Percentiles rank a stretch among this genome's conserved stretches.
These are phyloP conservation scores for Pipra filicauda DNA, from an alignment of 2,113 vertebrate species.

Conservation along the genomic window DNA sequence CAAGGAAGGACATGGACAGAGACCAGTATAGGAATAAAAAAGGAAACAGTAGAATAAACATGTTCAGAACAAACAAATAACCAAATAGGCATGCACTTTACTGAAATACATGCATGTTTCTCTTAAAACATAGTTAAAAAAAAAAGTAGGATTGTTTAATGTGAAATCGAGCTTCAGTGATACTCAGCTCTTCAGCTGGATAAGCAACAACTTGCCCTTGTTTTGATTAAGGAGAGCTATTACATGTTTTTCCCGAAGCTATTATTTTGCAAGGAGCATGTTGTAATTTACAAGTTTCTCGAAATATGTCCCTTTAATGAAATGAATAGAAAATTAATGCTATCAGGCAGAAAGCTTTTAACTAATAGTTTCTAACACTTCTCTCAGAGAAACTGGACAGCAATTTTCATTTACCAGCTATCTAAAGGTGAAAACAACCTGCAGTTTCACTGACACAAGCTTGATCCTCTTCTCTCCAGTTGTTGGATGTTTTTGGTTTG, in stretches of 20 bases:
- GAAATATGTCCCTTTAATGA: slow-evolving; percentile 70
- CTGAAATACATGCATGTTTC: neutral
- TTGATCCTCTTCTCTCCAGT: neutral
- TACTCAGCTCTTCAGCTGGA: slow-evolving; percentile 52
- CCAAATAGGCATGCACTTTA: neutral
- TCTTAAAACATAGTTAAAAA: neutral
- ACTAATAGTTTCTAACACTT: slow-evolving; percentile 65
- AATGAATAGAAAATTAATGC: slow-evolving; percentile 75
- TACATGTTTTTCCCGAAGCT: slow-evolving; percentile 69
- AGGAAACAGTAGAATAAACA: neutral
- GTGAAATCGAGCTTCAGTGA: slow-evolving; percentile 35
- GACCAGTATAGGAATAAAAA: neutral
- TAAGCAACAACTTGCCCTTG: slow-evolving; percentile 70
- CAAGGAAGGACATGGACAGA: neutral
- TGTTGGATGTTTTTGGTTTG: neutral
- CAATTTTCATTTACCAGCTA: slow-evolving; percentile 64
- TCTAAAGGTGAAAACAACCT: slow-evolving; percentile 48
- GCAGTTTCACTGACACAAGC: slow-evolving; percentile 3
- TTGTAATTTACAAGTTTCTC: slow-evolving; percentile 71
- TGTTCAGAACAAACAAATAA: neutral
- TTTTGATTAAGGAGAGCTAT: slow-evolving; percentile 75
- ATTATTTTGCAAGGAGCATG: slow-evolving; percentile 65
- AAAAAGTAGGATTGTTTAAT: neutral
- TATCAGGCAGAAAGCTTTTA: slow-evolving; percentile 66
- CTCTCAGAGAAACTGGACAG: slow-evolving; percentile 34